A percentile compares a stretch with the other conserved stretches of the same genome.
phyloP scores from a whole-genome alignment of 2,888 invertebrate genomes.

The Mactromeris polynyma region DNA sequence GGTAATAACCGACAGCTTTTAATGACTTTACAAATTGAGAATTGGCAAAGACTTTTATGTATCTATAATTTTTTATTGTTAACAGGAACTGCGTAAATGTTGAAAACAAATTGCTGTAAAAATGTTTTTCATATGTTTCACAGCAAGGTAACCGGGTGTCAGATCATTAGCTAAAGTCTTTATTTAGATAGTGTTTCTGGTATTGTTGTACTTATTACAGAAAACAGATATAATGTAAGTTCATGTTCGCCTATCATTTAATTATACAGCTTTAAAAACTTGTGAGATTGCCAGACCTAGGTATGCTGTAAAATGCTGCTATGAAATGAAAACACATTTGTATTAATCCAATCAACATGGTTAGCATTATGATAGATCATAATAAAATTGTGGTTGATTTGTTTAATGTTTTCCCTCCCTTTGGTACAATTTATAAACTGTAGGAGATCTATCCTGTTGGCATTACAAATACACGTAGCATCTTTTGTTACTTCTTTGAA shows the following conservation, averaged over 20 bases:
- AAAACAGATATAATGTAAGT: neutral
- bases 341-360: constrained; percentile 39
- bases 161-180: neutral
- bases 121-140: neutral
- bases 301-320: constrained; percentile 6
- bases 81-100: neutral
- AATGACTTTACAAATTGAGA: neutral
- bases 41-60: neutral
- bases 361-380: constrained; percentile 27
- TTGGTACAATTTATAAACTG: constrained; percentile 4
- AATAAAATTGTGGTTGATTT: constrained; percentile 24
- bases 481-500: neutral
- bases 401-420: neutral
- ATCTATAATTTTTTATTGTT: neutral
- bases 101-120: neutral
- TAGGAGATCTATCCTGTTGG: neutral
- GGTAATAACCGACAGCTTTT: neutral
- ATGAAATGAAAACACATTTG: constrained; percentile 16
- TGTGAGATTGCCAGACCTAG: constrained; percentile 20
- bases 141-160: neutral
- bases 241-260: neutral
- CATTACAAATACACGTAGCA: neutral
- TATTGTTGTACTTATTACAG: neutral
- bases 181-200: neutral
- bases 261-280: neutral